These are phyloP conservation scores for Protosalanx chinensis DNA, from an alignment of 2,797 vertebrate species.

Conservation along the genomic window DNA sequence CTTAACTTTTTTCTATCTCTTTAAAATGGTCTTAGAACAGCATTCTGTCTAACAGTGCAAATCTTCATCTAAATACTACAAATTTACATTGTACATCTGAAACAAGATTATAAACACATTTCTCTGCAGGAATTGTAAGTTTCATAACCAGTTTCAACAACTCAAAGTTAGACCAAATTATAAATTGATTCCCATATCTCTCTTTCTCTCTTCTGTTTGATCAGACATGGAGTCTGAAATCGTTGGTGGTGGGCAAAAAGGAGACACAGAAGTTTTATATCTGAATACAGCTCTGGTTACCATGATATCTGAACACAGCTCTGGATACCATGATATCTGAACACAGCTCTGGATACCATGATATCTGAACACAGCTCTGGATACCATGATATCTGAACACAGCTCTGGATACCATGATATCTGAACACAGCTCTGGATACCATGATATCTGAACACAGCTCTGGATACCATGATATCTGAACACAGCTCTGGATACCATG, in stretches of 20 bases:
- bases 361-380: no score
- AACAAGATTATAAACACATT: constrained; percentile 66
- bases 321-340: not conserved
- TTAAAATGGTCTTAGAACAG: constrained; percentile 63
- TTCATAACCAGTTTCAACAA: constrained; percentile 48
- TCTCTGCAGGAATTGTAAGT: constrained; percentile 57
- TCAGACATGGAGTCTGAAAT: constrained; percentile 11
- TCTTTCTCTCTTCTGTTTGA: constrained; percentile 15
- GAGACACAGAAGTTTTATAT: not conserved
- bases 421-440: no score
- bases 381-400: no score
- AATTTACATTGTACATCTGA: constrained; percentile 64
- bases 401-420: no score
- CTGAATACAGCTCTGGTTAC: no score
- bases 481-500: no score
- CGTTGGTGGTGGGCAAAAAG: not conserved
- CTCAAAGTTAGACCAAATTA: constrained; percentile 46
- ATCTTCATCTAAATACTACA: constrained; percentile 71
- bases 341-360: no score
- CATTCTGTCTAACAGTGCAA: constrained; percentile 73
- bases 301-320: no score
- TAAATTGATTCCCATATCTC: constrained; percentile 32
- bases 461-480: no score
- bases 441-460: no score
- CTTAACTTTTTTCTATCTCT: constrained; percentile 41